These are phyloP conservation scores for Eristalinus aeneus DNA, from an alignment of 2,888 invertebrate species.

Conservation along the genomic window DNA sequence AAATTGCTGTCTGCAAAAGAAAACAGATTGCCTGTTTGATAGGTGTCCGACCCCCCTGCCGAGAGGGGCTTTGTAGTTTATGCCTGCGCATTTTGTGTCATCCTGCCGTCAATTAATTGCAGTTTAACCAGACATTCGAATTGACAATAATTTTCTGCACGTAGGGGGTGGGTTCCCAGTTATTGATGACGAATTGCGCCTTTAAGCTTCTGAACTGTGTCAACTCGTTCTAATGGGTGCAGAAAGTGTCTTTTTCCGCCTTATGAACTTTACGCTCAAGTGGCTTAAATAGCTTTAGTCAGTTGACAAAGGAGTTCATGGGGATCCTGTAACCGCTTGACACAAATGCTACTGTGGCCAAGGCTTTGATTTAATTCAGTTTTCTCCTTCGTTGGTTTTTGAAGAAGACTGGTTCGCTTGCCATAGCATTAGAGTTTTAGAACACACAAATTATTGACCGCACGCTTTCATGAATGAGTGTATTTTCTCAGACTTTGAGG, in stretches of 20 bases:
- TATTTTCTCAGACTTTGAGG: too few species aligned
- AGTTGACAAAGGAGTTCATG: background rate
- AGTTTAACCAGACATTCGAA: conserved; percentile 19
- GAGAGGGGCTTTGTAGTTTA: background rate
- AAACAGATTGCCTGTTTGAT: conserved; percentile 65
- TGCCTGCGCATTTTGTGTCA: background rate
- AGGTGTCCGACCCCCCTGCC: background rate
- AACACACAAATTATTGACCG: background rate
- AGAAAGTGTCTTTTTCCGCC: background rate
- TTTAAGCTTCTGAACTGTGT: background rate
- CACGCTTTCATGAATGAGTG: too few species aligned
- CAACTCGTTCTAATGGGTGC: background rate
- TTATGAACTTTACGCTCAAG: background rate
- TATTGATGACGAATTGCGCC: background rate
- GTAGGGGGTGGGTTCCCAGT: background rate
- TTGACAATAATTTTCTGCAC: background rate
- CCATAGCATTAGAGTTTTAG: background rate
- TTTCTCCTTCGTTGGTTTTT: background rate
- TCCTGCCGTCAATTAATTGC: conserved; percentile 26
- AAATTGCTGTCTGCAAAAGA: conserved; percentile 41
- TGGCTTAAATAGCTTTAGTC: background rate
- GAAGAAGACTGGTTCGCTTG: background rate
- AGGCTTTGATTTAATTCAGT: background rate
- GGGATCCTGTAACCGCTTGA: background rate
- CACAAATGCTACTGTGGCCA: background rate